phyloP scores from a whole-genome alignment of 1,140 invertebrate species.

The Globodera rostochiensis region DNA sequence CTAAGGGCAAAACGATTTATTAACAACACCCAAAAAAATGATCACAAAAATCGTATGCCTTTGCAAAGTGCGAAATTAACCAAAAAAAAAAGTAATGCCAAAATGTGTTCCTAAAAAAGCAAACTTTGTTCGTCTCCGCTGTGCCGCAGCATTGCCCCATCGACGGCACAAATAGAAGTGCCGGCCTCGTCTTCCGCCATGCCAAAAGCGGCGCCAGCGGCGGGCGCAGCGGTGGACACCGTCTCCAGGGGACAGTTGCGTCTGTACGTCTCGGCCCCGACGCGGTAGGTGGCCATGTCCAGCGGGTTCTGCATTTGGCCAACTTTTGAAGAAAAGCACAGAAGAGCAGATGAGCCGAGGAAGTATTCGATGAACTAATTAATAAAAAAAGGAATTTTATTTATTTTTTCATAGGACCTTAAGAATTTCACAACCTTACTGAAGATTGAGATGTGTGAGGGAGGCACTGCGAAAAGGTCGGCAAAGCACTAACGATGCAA shows the following conservation, averaged over 20 bases:
- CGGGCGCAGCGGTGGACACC: slow-evolving; percentile 7
- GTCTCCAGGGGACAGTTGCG: slow-evolving; percentile 28
- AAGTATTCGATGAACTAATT: neutral
- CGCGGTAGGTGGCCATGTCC: slow-evolving; percentile 10
- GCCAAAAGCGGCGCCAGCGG: slow-evolving; percentile 3
- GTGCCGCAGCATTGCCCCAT: neutral
- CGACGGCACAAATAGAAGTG: neutral
- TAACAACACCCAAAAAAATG: no score
- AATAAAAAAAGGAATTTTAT: neutral
- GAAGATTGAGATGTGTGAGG: neutral
- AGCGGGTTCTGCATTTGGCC: slow-evolving; percentile 24
- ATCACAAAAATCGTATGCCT: no score
- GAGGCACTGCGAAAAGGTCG: neutral
- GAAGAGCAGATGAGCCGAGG: neutral
- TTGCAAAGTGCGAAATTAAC: neutral
- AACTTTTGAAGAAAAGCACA: neutral
- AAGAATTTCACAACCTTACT: neutral
- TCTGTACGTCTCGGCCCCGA: slow-evolving; percentile 20
- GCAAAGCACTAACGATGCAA: no score
- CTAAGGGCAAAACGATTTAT: no score
- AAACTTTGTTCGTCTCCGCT: neutral
- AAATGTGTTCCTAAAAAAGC: neutral
- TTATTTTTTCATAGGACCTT: neutral
- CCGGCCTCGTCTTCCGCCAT: neutral
- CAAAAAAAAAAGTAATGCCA: neutral